Evolutionary conservation across 1,140 invertebrate genomes (phyloP).

Genomic region (Drosophila watanabei): DNA sequence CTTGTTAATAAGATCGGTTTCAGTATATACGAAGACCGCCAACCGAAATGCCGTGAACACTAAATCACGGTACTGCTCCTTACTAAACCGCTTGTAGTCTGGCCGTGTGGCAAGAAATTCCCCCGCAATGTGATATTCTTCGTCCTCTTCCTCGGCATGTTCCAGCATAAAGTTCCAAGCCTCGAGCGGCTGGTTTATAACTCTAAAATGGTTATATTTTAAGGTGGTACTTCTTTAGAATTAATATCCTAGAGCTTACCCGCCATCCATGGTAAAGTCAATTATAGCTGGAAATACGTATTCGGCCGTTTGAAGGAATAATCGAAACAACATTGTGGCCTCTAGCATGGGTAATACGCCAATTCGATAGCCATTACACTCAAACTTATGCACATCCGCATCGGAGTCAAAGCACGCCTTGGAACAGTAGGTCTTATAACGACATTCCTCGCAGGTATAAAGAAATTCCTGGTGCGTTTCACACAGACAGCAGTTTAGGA

Average conservation of each 20-base stretch:
- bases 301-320: constrained; percentile 36
- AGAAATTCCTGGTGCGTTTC: constrained; percentile 41
- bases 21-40: constrained; percentile 53
- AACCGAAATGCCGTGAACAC: constrained; percentile 46
- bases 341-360: constrained; percentile 59
- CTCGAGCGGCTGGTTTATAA: constrained; percentile 13
- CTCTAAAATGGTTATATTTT: constrained; percentile 8
- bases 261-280: constrained; percentile 5
- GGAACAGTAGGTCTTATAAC: constrained; percentile 52
- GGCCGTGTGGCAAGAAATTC: constrained; percentile 37
- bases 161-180: constrained; percentile 51
- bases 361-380: constrained; percentile 51
- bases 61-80: constrained; percentile 34
- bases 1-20: constrained; percentile 25
- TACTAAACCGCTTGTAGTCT: constrained; percentile 15
- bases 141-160: constrained; percentile 7
- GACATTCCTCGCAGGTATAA: constrained; percentile 52
- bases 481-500: constrained; percentile 51
- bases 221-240: not conserved
- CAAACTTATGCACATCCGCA: constrained; percentile 19
- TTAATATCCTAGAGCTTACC: constrained; percentile 25
- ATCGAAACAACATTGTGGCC: constrained; percentile 28
- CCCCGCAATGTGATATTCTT: constrained; percentile 7
- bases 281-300: constrained; percentile 32
- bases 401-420: constrained; percentile 34